phyloP scores from a whole-genome alignment of 2,797 vertebrate species.

The Eulemur mongoz region DNA sequence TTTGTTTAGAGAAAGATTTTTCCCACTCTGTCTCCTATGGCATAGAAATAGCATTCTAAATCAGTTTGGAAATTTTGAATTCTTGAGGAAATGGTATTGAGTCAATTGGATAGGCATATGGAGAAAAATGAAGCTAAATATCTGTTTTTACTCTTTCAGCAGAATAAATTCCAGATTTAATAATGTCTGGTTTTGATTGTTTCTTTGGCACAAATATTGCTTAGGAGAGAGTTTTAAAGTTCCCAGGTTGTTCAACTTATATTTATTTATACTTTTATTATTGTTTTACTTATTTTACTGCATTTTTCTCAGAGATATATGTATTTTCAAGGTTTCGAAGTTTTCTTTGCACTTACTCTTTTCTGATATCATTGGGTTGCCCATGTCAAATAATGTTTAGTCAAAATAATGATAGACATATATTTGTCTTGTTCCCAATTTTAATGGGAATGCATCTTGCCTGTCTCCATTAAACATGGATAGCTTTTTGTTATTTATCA shows the following conservation, averaged over 20 bases:
- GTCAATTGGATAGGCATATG: neutral
- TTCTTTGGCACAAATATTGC: neutral
- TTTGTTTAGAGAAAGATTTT: neutral
- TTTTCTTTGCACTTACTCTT: neutral
- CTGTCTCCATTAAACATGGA: neutral
- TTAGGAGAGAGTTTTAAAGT: neutral
- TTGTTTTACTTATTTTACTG: constrained; percentile 16
- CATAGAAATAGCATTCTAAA: neutral
- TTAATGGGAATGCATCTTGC: neutral
- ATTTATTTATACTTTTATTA: constrained; percentile 4
- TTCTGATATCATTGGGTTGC: neutral
- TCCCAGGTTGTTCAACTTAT: neutral
- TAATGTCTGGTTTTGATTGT: constrained; percentile 18
- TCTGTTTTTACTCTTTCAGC: neutral
- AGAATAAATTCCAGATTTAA: neutral
- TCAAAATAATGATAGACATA: neutral
- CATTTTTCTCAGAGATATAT: constrained; percentile 23
- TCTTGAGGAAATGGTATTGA: constrained; percentile 15
- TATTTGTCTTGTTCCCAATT: constrained; percentile 15
- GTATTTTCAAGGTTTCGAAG: neutral
- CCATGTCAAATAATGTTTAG: neutral
- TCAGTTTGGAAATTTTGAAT: neutral
- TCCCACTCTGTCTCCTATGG: neutral
- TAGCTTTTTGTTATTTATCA: neutral
- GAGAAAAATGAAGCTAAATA: neutral